A percentile compares a stretch with the other conserved stretches of the same genome.
phyloP scores from a whole-genome alignment of 2,888 invertebrate genomes.

The Plutella xylostella region DNA sequence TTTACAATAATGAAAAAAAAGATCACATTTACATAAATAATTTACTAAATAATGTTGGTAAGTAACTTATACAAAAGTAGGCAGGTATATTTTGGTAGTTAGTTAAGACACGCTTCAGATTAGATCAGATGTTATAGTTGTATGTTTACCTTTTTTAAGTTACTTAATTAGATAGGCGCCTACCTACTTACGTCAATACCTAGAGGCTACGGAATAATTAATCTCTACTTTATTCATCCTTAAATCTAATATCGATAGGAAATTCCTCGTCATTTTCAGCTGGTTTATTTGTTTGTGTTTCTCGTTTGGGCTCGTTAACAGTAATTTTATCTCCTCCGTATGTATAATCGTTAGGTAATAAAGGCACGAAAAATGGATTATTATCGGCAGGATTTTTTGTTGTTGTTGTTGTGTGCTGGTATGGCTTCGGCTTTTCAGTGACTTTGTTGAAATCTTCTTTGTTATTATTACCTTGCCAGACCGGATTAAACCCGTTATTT shows the following conservation, averaged over 20 bases:
- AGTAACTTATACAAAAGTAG: no score
- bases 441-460: no score
- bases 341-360: slow-evolving; percentile 34
- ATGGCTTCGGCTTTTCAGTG: background rate
- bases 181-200: background rate
- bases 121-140: no score
- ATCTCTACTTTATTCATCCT: slow-evolving; percentile 23
- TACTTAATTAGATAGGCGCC: background rate
- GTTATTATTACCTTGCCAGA: no score
- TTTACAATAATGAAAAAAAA: no score
- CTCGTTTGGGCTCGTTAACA: slow-evolving; percentile 43
- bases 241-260: slow-evolving; percentile 42
- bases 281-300: slow-evolving; percentile 29
- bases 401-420: slow-evolving; percentile 18
- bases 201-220: background rate
- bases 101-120: no score
- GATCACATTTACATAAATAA: no score
- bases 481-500: no score
- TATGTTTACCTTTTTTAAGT: background rate
- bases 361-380: slow-evolving; percentile 43
- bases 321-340: slow-evolving; percentile 38
- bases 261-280: slow-evolving; percentile 34
- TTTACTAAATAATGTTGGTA: no score
- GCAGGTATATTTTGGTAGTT: no score
- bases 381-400: slow-evolving; percentile 30